Conservation (phyloP, 2,888 invertebrate species). For the Cosmia pyralina region DNA sequence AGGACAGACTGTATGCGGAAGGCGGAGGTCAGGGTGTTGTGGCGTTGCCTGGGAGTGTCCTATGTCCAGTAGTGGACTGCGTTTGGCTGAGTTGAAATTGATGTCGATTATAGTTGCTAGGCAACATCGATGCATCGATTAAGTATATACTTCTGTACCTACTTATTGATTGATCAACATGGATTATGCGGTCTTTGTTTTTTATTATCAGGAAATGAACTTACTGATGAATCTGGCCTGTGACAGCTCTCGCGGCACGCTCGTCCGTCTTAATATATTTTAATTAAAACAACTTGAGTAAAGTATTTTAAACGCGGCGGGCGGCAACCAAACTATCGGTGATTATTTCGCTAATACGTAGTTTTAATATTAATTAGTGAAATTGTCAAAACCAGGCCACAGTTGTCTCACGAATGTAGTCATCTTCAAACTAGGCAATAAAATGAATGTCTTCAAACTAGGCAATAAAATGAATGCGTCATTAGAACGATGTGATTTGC, state of each 20-base stretch:
- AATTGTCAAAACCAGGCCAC: conserved; percentile 60
- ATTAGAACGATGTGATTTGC: conserved; percentile 16
- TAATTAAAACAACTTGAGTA: conserved; percentile 54
- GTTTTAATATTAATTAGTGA: conserved; percentile 65
- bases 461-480: conserved; percentile 34
- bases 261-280: conserved; percentile 51
- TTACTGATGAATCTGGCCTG: conserved; percentile 35
- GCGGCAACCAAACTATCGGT: conserved; percentile 34
- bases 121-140: not conserved
- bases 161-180: not conserved
- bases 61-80: no score
- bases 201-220: conserved; percentile 15
- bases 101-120: not conserved
- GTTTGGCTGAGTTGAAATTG: no score
- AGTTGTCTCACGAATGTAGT: conserved; percentile 38
- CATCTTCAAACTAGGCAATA: conserved; percentile 35
- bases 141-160: not conserved
- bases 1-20: no score
- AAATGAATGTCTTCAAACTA: conserved; percentile 43
- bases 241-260: conserved; percentile 10
- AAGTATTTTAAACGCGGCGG: conserved; percentile 52
- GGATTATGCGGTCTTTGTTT: not conserved
- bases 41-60: no score
- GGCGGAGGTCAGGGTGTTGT: no score
- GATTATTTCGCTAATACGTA: conserved; percentile 52